phyloP scores from a whole-genome alignment of 2,113 vertebrate genomes.

The Crocuta crocuta region DNA sequence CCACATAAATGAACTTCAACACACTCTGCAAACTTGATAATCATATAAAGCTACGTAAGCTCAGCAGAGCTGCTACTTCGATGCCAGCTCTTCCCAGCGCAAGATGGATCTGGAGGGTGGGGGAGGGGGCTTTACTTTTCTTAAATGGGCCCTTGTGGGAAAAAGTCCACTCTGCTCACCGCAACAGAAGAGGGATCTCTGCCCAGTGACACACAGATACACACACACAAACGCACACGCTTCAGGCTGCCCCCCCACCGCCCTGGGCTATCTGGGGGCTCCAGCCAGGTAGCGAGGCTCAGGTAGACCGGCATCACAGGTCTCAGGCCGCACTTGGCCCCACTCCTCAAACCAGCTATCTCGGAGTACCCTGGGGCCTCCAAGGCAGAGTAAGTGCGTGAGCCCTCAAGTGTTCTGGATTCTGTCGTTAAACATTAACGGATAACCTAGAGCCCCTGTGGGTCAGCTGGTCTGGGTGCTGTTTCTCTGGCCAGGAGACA shows the following conservation, averaged over 20 bases:
- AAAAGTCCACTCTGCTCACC: background rate
- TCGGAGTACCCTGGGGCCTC: background rate
- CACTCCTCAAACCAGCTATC: background rate
- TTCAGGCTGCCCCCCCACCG: background rate
- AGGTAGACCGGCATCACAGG: background rate
- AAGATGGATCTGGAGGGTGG: background rate
- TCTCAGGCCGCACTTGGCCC: background rate
- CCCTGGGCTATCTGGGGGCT: background rate
- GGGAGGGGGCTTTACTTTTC: background rate
- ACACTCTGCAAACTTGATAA: background rate
- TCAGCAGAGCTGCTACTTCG: background rate
- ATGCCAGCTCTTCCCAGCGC: background rate
- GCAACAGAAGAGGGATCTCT: background rate
- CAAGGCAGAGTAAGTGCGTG: background rate
- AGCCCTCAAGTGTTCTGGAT: background rate
- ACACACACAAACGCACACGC: too few relatives aligned
- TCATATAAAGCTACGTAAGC: background rate
- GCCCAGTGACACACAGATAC: background rate
- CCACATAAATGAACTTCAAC: background rate
- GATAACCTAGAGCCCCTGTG: rapidly evolving
- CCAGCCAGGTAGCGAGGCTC: rapidly evolving
- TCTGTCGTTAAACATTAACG: background rate
- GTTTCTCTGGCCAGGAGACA: background rate
- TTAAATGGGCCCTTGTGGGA: background rate
- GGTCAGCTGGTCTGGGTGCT: background rate